Conservation (phyloP, 2,797 vertebrate genomes). For the Holocentrus rufus region DNA sequence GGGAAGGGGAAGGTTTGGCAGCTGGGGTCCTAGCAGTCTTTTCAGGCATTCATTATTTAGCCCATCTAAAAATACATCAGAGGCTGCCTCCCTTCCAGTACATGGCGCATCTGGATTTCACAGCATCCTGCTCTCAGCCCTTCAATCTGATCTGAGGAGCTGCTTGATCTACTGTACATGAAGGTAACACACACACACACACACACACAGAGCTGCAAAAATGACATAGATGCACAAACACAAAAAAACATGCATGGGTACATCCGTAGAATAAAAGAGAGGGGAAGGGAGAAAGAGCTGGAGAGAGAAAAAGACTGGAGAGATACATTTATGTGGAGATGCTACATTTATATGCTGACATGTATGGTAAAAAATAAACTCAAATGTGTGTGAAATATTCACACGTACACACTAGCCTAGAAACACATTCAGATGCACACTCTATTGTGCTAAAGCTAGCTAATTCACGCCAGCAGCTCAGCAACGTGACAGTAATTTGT, state of each 20-base stretch:
- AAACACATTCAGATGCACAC: slow-evolving; percentile 9
- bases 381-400: background rate
- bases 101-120: slow-evolving; percentile 74
- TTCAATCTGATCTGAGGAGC: slow-evolving; percentile 67
- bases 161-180: slow-evolving; percentile 76
- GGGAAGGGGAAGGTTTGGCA: slow-evolving; percentile 65
- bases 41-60: slow-evolving; percentile 85
- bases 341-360: background rate
- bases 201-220: slow-evolving; percentile 10
- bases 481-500: slow-evolving; percentile 47
- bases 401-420: background rate
- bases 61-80: slow-evolving; percentile 84
- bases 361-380: slow-evolving; percentile 1
- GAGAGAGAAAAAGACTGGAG: background rate
- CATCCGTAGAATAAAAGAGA: slow-evolving; percentile 39
- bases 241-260: background rate
- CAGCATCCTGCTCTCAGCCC: slow-evolving; percentile 66
- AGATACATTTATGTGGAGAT: background rate
- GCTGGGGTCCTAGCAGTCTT: slow-evolving; percentile 77
- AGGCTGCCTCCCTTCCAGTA: slow-evolving; percentile 72
- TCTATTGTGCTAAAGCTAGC: background rate
- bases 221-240: slow-evolving; percentile 34
- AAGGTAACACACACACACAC: slow-evolving; percentile 51
- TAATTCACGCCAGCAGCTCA: slow-evolving; percentile 37
- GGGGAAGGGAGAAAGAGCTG: background rate